Base-by-base conservation (phyloP, 2,797 vertebrate genomes). In the Mionectes olivaceus region DNA sequence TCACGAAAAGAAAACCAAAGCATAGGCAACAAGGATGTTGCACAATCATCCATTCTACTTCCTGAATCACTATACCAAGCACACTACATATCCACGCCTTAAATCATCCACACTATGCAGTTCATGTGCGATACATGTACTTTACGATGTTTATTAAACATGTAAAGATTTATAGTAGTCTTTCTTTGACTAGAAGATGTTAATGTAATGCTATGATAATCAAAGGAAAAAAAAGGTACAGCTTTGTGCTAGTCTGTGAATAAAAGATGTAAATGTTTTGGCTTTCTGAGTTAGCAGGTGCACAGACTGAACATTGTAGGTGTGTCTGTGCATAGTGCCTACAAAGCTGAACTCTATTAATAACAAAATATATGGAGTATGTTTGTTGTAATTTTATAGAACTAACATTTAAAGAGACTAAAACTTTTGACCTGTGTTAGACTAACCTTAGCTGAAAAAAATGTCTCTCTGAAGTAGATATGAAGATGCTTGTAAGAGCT, bases 11-110 rank as follows among this genome's bases (percentile, higher is more conserved):
- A 60, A 87, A 60, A 33, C 0, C 3, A 56, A 21, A 1, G 1
- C 0, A 4, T 65, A 32, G 4, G 4, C 3, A 68, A 28, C 10
- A 49, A 64, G n/a, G 17, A 10, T 21, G 10, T 67, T 52, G 28
- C 21, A 27, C 27, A 14, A 14, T 67, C n/a, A 25, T 80, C 9
- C 17, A 21, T 7, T 13, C 15, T 67, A 13, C 67, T 81, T 44
- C 46, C 41, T 44, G 35, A 70, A 39, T 81, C 4, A 2, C 35
- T 78, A 2, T 46, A 70, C 37, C 8, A 49, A 65, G 27, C 10
- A 32, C 25, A 9, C 35, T 30, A 22, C 2, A 14, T 21, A 70
- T 9, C 19, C 5, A 9, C 56, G 10, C 41, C 65, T 63, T 47
- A 74, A 74, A 8, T 39, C 65, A 39, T 23, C 19, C 10, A 5